Evolutionary conservation across 1,140 invertebrate genomes (phyloP), one percentile per base, ranked within the genome.

Genomic region (Phocides pigmalion): DNA sequence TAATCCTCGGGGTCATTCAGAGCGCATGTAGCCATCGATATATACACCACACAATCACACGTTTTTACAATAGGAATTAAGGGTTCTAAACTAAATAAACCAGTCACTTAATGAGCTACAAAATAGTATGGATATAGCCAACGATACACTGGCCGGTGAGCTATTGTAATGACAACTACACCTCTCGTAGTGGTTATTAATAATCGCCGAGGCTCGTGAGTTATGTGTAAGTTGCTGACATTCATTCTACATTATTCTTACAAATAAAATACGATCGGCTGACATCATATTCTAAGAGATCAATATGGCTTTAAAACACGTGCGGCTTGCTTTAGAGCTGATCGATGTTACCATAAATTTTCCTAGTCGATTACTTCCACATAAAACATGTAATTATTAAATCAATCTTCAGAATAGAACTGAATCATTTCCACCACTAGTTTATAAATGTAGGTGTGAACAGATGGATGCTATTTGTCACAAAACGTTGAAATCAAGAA

Each of bases 1-100:
- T 66, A 19, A 37, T 65, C 71, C 62, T 56, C 66, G 64, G 69
- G 76, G 69, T 72, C 66, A 75, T 74, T 74, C 64, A 49, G 66
- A 74, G 77, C 67, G 68, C 72, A 74, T 68, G 77, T 74, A 79
- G 74, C 73, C 76, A 75, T 76, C 72, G 56, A 71, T 85, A 87
- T 89, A 85, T 87, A 90, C 86, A 90, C 79, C 81, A 87, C 88
- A 87, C 89, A 89, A 78, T 79, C 87, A 89, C 85, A 87, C 87
- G 74, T 85, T 82, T 88, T 84, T 89, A 91, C 80, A 89, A 82
- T 89, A 89, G 83, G 81, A 89, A 89, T 85, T 84, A 85, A 73
- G 44, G 44, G 70, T 75, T 73, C 81, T 87, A 89, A 87, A 86
- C 79, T 89, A 87, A 87, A 85, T 84, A 89, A 87, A 86, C 84